These are phyloP conservation scores for Sclerurus mexicanus DNA, from an alignment of 2,113 vertebrate species.

Conservation along the genomic window DNA sequence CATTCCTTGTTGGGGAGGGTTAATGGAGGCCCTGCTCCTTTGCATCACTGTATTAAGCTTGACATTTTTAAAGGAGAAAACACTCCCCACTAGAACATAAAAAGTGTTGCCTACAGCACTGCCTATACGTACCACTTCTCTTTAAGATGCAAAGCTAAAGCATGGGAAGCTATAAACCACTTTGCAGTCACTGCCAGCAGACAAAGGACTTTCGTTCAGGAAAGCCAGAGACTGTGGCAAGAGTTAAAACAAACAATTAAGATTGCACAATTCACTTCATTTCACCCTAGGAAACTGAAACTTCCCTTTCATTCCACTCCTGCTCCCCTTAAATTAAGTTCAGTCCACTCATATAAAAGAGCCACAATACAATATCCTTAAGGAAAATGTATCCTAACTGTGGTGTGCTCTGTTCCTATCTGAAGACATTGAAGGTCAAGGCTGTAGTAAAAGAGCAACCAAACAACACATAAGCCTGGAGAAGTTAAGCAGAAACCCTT, in stretches of 20 bases:
- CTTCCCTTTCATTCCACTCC: slow-evolving; percentile 42
- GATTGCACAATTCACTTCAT: slow-evolving; percentile 25
- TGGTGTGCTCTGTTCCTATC: neutral
- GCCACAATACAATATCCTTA: slow-evolving; percentile 20
- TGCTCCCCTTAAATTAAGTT: slow-evolving; percentile 39
- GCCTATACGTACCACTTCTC: neutral
- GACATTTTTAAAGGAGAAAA: slow-evolving; percentile 57
- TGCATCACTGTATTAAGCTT: slow-evolving; percentile 28
- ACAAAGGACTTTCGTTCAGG: slow-evolving; percentile 17
- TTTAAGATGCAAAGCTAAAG: neutral
- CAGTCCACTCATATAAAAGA: slow-evolving; percentile 36
- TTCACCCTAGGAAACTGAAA: slow-evolving; percentile 50
- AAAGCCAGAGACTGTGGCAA: neutral
- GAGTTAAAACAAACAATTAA: slow-evolving; percentile 39
- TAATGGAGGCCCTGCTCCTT: slow-evolving; percentile 55
- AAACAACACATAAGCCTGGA: slow-evolving; percentile 1
- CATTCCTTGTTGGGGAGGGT: slow-evolving; percentile 25
- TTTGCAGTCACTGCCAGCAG: slow-evolving; percentile 9
- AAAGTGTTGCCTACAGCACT: slow-evolving; percentile 46
- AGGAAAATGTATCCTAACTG: slow-evolving; percentile 27
- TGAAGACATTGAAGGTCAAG: slow-evolving; percentile 40
- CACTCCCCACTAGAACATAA: slow-evolving; percentile 15
- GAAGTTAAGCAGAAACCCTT: slow-evolving; percentile 11
- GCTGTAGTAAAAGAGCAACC: slow-evolving; percentile 21
- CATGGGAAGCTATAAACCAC: slow-evolving; percentile 38